These are phyloP conservation scores for Morelia viridis DNA, from an alignment of 2,797 vertebrate species.

Conservation along the genomic window DNA sequence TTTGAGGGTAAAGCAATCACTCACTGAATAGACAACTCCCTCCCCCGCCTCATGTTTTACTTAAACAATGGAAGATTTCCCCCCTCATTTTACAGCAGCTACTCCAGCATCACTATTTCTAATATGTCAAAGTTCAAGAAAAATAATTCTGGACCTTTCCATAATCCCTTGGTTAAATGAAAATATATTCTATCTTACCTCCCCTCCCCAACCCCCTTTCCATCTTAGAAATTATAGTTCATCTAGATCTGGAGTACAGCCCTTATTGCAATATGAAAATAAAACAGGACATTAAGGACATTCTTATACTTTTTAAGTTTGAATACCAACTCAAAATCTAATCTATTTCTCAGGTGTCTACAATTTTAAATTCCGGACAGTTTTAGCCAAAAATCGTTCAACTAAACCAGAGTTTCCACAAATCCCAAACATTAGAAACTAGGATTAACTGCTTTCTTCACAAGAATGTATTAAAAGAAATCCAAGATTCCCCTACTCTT, in stretches of 20 bases:
- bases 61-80: background rate
- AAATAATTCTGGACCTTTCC: background rate
- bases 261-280: background rate
- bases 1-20: background rate
- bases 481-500: background rate
- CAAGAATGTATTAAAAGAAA: background rate
- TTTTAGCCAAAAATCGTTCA: background rate
- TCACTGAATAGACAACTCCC: background rate
- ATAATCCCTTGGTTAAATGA: background rate
- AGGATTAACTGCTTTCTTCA: background rate
- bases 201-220: background rate
- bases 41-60: background rate
- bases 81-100: background rate
- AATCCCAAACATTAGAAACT: background rate
- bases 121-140: background rate
- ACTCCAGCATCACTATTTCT: background rate
- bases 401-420: background rate
- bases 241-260: background rate
- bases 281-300: background rate
- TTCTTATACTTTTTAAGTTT: background rate
- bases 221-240: background rate
- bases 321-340: background rate
- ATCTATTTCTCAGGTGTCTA: background rate
- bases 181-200: background rate
- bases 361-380: background rate